phyloP scores from a whole-genome alignment of 2,797 vertebrate genomes.

The Manis pentadactyla region DNA sequence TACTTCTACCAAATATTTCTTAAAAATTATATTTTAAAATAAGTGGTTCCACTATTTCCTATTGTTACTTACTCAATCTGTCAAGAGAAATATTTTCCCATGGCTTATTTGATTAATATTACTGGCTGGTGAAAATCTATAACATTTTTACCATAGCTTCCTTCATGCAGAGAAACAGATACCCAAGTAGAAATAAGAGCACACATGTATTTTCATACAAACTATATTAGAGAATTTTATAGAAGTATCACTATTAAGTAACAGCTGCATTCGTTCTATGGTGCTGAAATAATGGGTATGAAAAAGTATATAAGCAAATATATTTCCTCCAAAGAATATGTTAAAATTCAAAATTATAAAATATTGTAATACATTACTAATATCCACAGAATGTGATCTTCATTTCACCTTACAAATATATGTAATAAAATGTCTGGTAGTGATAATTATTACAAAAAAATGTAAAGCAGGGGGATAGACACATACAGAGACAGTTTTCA shows the following conservation, averaged over 20 bases:
- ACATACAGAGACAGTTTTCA: background rate
- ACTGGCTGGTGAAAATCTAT: background rate
- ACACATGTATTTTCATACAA: background rate
- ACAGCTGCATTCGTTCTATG: background rate
- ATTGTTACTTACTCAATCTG: background rate
- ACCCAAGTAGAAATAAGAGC: background rate
- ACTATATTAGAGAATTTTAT: background rate
- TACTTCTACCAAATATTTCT: background rate
- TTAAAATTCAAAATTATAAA: slow-evolving; percentile 15
- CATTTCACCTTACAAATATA: background rate
- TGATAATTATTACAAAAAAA: background rate
- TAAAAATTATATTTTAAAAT: background rate
- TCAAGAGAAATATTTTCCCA: background rate
- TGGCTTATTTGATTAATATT: background rate
- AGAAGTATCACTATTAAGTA: background rate
- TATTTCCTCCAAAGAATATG: background rate
- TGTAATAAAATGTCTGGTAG: background rate
- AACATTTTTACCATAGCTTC: background rate
- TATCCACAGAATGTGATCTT: background rate
- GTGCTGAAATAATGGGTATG: background rate
- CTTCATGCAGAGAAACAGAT: background rate
- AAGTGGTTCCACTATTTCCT: background rate
- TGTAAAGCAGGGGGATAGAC: background rate
- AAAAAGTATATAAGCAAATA: background rate
- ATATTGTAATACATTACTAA: background rate